These are phyloP conservation scores for Onthophagus taurus DNA, from an alignment of 1,140 invertebrate genomes.

Conservation along the genomic window DNA sequence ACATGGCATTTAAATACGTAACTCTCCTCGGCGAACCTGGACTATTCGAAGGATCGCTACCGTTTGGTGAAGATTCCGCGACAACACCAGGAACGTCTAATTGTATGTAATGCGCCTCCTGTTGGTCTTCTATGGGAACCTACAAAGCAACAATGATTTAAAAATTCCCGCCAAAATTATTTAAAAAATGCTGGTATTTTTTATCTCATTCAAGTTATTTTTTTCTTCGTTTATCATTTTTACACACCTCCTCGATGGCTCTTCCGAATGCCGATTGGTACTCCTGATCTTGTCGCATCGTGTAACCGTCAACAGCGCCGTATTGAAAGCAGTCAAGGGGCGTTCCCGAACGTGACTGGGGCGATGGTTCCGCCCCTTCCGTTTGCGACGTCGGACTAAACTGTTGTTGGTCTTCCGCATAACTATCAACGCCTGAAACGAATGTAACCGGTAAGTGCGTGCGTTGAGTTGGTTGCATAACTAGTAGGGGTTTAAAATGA, in stretches of 20 bases:
- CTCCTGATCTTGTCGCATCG: constrained; percentile 26
- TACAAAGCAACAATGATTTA: constrained; percentile 13
- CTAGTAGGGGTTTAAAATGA: background rate
- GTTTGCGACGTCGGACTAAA: constrained; percentile 35
- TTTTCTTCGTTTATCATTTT: no score
- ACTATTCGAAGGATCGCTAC: constrained; percentile 25
- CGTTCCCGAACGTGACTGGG: constrained; percentile 31
- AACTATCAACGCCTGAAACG: constrained; percentile 24
- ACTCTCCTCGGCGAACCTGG: constrained; percentile 26
- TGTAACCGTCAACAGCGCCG: constrained; percentile 18
- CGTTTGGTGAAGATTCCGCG: constrained; percentile 26
- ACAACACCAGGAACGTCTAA: constrained; percentile 20
- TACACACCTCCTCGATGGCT: constrained; percentile 31
- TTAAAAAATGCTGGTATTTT: background rate
- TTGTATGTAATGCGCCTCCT: constrained; percentile 26
- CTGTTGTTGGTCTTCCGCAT: constrained; percentile 26
- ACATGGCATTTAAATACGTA: constrained; percentile 15
- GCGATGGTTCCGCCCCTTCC: constrained; percentile 32
- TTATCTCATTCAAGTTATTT: no score
- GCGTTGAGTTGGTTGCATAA: constrained; percentile 4
- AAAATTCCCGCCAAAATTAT: background rate
- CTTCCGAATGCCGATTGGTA: constrained; percentile 18
- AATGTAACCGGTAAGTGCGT: no score
- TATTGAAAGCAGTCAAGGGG: constrained; percentile 31
- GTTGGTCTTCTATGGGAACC: constrained; percentile 24